Base-by-base conservation (phyloP, 2,888 invertebrate genomes). In the Drepana falcataria region DNA sequence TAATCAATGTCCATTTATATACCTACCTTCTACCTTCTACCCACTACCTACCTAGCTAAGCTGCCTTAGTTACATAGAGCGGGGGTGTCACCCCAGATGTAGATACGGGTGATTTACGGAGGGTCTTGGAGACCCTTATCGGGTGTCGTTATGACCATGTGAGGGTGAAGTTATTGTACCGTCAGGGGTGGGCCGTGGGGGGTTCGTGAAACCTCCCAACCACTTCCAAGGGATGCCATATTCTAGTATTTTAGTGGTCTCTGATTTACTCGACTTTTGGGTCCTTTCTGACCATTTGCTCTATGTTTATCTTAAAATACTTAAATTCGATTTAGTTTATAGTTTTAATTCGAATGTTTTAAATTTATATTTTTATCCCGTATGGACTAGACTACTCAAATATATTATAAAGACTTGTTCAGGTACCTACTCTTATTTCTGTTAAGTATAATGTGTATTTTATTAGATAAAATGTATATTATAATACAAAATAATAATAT, bases 61-160 rank as follows among this genome's bases (percentile, higher is more conserved):
- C 66, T 60, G 64, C 62, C 63, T 61, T 64, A 68, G 53, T 68
- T 81, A 83, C 73, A 84, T 83, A 83, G 75, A 64, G 80, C 74
- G 83, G 81, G 84, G 83, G 85, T 76, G 81, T 77, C 83, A 79
- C 87, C 85, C 86, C 80, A 66, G 64, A 60, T 68, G 71, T 69
- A 87, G 88, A 87, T 85, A 86, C 82, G 86, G 87, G 87, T 88
- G 90, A 88, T 87, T 90, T 87, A 89, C 81, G 66, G 86, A 83
- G 88, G 87, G 87, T 83, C 88, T 83, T 73, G 67, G 79, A 80
- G 87, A 85, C 89, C 91, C 91, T 91, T 91, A 90, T 90, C 90
- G 81, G 77, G 81, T 74, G 85, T 85, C 88, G 90, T 90, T 90
- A 90, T 91, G 91, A 91, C 91, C 91, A 91, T 91, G 90, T 91